Evolutionary conservation across 1,140 invertebrate genomes (phyloP).

Genomic region (Pogonomyrmex barbatus): DNA sequence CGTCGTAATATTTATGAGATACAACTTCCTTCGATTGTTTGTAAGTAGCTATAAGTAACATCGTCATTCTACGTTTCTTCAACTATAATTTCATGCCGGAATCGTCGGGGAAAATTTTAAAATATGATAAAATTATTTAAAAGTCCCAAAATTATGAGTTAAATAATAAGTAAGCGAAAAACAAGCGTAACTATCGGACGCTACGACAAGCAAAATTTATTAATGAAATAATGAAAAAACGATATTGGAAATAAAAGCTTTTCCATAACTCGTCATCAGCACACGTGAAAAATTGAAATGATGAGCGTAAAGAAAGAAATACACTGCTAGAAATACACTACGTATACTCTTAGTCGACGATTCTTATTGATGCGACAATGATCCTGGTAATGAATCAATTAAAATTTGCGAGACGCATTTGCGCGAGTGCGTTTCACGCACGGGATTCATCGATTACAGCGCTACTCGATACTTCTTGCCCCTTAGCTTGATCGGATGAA

Average conservation of each 20-base stretch:
- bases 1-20: constrained; percentile 82
- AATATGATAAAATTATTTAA: background rate
- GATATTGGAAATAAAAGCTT: background rate
- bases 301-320: no score
- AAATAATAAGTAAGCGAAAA: background rate
- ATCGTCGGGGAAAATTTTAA: background rate
- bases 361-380: background rate
- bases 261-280: background rate
- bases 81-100: background rate
- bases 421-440: background rate
- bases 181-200: background rate
- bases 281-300: no score
- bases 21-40: constrained; percentile 84
- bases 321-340: no score
- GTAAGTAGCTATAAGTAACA: constrained; percentile 68
- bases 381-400: constrained; percentile 18
- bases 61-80: constrained; percentile 9
- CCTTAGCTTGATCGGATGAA: constrained; percentile 34
- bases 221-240: background rate
- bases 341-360: background rate
- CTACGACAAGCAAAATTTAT: background rate
- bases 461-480: constrained; percentile 19
- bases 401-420: background rate
- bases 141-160: background rate
- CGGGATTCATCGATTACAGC: constrained; percentile 25